Evolutionary conservation across 2,113 vertebrate genomes (phyloP).

Genomic region (Phylloscopus trochiloides): DNA sequence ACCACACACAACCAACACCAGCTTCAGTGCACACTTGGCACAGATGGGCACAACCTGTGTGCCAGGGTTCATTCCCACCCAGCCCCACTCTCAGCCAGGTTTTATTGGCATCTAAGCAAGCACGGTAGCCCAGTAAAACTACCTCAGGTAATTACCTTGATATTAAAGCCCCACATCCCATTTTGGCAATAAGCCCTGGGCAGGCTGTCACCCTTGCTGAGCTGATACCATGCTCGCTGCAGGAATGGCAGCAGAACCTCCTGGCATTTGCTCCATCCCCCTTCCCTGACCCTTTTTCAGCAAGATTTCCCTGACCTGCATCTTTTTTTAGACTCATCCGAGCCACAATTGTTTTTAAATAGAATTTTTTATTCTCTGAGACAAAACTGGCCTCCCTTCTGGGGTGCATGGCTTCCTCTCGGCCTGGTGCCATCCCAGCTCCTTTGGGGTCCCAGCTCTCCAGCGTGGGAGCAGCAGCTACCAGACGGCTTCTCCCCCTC

Average conservation of each 20-base stretch:
- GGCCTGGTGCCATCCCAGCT: background rate
- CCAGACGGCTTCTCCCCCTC: background rate
- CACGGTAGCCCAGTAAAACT: fast-evolving
- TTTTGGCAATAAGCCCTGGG: background rate
- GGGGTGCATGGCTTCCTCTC: fast-evolving
- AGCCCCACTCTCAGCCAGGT: background rate
- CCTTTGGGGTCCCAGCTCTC: background rate
- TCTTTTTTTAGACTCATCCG: fast-evolving
- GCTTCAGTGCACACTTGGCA: fast-evolving
- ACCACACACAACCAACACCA: fast-evolving
- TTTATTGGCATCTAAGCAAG: background rate
- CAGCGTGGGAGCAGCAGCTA: background rate
- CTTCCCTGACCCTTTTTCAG: background rate
- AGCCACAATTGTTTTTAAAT: background rate
- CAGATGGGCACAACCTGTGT: fast-evolving
- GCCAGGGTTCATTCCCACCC: background rate
- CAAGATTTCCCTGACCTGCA: background rate
- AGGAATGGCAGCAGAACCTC: fast-evolving
- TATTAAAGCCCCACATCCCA: background rate
- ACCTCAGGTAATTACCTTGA: fast-evolving
- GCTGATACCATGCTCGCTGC: fast-evolving
- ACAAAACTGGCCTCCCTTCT: background rate
- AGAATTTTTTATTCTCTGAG: background rate
- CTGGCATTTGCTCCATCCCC: background rate
- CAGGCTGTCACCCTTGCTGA: background rate